Evolutionary conservation across 2,113 vertebrate genomes (phyloP).

Genomic region (Macrotus californicus): DNA sequence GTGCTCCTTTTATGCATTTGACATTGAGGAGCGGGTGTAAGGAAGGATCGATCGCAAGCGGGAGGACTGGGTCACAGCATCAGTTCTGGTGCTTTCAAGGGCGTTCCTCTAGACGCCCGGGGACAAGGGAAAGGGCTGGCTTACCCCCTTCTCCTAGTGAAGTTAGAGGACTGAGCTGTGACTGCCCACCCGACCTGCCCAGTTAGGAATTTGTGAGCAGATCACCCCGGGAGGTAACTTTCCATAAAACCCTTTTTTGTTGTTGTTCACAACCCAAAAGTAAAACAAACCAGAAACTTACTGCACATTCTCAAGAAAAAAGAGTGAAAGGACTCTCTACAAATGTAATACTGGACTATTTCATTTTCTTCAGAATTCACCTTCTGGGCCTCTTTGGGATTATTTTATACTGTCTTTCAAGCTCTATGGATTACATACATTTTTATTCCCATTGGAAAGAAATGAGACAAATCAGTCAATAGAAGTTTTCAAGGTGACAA

Average conservation of each 20-base stretch:
- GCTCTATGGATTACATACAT: background rate
- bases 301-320: background rate
- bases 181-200: background rate
- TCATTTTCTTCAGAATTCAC: background rate
- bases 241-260: background rate
- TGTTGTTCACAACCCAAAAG: background rate
- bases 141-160: background rate
- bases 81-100: background rate
- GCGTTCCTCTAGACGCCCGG: background rate
- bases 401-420: background rate
- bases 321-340: background rate
- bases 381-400: background rate
- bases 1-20: background rate
- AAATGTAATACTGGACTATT: background rate
- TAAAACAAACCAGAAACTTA: background rate
- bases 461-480: background rate
- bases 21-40: background rate
- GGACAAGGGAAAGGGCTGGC: background rate
- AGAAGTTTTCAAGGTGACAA: background rate
- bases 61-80: background rate
- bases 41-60: no score
- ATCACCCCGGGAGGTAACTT: background rate
- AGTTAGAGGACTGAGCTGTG: background rate
- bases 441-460: background rate
- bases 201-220: background rate